Conservation (phyloP, 2,113 vertebrate genomes). For the Periophthalmus modestus region DNA sequence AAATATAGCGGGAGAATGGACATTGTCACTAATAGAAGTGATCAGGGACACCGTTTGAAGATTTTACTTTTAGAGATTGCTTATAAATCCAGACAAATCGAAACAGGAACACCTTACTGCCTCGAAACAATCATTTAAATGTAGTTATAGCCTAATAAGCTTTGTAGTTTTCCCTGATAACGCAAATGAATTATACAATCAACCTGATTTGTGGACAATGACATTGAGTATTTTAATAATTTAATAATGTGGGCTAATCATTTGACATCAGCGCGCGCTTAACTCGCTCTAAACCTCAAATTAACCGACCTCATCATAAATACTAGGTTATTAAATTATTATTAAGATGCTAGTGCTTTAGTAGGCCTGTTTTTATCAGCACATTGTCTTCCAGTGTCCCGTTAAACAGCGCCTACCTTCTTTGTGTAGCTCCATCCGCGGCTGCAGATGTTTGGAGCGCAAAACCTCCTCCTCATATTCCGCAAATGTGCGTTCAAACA, state of each 20-base stretch:
- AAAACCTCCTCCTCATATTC: neutral
- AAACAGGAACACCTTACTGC: too few relatives aligned
- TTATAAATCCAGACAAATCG: too few relatives aligned
- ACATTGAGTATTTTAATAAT: neutral
- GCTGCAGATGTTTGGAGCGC: neutral
- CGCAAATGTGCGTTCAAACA: neutral
- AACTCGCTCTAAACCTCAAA: neutral
- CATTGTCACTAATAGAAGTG: too few relatives aligned
- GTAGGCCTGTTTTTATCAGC: neutral
- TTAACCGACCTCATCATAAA: neutral
- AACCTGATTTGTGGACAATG: neutral
- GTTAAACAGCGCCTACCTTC: neutral
- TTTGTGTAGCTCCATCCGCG: neutral
- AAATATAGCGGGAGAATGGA: too few relatives aligned
- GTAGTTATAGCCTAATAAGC: neutral
- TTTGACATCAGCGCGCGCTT: neutral
- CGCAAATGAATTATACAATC: neutral
- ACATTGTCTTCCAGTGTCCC: neutral
- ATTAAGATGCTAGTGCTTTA: rapidly evolving
- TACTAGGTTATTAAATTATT: too few relatives aligned
- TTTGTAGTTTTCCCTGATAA: neutral
- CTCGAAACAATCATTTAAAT: neutral
- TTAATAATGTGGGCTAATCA: neutral
- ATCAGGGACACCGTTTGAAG: too few relatives aligned
- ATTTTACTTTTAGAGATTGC: too few relatives aligned